These are phyloP conservation scores for Pedionomus torquatus DNA, from an alignment of 2,113 vertebrate genomes.

Conservation along the genomic window DNA sequence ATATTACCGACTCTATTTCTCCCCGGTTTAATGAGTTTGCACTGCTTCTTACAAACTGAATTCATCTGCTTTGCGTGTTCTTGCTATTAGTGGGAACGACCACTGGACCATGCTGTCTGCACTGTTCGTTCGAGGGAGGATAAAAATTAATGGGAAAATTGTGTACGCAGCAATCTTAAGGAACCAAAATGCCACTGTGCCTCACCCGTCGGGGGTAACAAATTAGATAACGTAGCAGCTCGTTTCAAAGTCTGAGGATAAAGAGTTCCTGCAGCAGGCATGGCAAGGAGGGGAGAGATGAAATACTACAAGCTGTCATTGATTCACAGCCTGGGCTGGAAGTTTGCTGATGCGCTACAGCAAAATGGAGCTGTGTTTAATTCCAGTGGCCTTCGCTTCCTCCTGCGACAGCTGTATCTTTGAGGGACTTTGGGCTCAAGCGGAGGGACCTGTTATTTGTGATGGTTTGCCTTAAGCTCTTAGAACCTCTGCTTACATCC, in stretches of 20 bases:
- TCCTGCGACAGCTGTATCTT: not conserved
- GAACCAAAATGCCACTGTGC: not conserved
- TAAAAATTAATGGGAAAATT: not conserved
- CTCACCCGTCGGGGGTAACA: not conserved
- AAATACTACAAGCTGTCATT: not conserved
- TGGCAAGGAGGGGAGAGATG: not conserved
- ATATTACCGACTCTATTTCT: not conserved
- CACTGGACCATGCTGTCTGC: not conserved
- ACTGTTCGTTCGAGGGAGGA: not conserved
- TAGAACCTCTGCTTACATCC: not conserved
- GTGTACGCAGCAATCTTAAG: not conserved
- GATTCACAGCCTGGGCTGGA: not conserved
- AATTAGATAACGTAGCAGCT: not conserved
- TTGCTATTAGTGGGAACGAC: not conserved
- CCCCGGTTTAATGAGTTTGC: not conserved
- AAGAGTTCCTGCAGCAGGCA: not conserved
- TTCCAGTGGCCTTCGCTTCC: not conserved
- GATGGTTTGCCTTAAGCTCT: not conserved
- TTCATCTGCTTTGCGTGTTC: not conserved
- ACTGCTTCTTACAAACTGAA: not conserved
- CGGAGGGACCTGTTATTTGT: rapidly evolving
- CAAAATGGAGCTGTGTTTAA: not conserved
- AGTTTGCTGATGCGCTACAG: not conserved
- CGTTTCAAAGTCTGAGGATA: not conserved
- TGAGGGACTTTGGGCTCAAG: not conserved